phyloP scores from a whole-genome alignment of 1,140 invertebrate genomes.

The Drosophila oshimai region DNA sequence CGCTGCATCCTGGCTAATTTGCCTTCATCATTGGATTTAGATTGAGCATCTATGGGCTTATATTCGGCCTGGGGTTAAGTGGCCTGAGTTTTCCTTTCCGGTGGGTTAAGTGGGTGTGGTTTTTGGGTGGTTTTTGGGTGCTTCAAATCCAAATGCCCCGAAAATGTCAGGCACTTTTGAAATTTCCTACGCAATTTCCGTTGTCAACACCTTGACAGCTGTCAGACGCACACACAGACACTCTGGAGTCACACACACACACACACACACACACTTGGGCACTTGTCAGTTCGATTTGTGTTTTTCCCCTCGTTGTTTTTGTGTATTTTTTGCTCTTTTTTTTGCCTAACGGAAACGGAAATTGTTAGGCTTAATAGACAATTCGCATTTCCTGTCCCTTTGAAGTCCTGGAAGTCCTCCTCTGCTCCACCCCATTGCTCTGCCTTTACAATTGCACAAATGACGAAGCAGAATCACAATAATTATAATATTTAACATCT shows the following conservation, averaged over 20 bases:
- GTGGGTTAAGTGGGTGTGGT: conserved; percentile 11
- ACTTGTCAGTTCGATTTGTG: conserved; percentile 19
- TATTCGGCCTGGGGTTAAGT: too few species aligned
- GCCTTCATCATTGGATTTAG: neutral
- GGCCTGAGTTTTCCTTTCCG: neutral
- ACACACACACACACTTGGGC: neutral
- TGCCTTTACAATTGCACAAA: conserved; percentile 58
- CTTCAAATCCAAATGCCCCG: conserved; percentile 3
- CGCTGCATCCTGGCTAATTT: conserved; percentile 50
- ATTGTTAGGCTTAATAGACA: conserved; percentile 81
- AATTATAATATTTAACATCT: conserved; percentile 43
- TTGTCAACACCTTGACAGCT: conserved; percentile 77
- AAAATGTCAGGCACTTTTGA: conserved; percentile 64
- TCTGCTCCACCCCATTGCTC: neutral
- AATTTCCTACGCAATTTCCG: conserved; percentile 78
- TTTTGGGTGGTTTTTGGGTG: conserved; percentile 6
- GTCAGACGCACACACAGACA: conserved; percentile 55
- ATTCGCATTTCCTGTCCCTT: conserved; percentile 64
- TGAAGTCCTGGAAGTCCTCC: conserved; percentile 18
- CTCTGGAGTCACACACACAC: conserved; percentile 12
- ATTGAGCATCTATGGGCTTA: neutral
- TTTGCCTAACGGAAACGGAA: conserved; percentile 66
- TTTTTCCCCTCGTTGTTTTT: neutral
- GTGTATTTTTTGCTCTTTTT: conserved; percentile 14
- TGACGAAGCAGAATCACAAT: conserved; percentile 24